Conservation (phyloP, 2,888 invertebrate species). For the Lapara coniferarum region DNA sequence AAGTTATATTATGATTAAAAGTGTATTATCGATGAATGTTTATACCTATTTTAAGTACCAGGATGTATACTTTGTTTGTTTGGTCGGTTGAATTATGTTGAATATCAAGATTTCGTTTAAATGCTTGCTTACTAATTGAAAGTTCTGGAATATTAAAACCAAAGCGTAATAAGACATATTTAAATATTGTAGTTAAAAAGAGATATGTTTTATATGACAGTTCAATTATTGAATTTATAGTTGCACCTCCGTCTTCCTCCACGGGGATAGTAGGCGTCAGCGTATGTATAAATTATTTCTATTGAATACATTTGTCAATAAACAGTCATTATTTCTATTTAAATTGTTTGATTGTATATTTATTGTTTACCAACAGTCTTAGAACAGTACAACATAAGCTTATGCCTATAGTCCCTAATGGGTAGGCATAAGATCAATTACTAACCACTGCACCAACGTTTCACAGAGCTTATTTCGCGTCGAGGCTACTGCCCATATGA, state of each 20-base stretch:
- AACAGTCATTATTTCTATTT: not conserved
- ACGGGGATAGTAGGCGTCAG: no score
- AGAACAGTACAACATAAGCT: no score
- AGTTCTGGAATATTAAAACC: not conserved
- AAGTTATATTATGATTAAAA: not conserved
- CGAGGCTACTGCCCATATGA: no score
- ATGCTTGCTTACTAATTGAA: not conserved
- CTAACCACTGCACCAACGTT: no score
- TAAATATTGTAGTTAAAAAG: not conserved
- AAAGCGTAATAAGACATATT: not conserved
- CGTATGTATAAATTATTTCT: not conserved
- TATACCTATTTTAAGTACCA: not conserved
- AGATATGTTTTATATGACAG: not conserved
- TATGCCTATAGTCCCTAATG: no score
- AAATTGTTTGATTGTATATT: not conserved
- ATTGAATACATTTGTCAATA: not conserved
- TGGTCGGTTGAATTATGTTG: not conserved
- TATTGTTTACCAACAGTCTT: not conserved
- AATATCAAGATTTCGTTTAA: no score
- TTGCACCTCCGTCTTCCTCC: no score
- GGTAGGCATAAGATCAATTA: no score
- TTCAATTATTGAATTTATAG: no score
- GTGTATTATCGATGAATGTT: constrained; percentile 1
- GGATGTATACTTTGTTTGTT: not conserved
- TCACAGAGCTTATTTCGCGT: no score